Evolutionary conservation across 2,113 vertebrate species (phyloP).

Genomic region (Hyperopisus bebe): DNA sequence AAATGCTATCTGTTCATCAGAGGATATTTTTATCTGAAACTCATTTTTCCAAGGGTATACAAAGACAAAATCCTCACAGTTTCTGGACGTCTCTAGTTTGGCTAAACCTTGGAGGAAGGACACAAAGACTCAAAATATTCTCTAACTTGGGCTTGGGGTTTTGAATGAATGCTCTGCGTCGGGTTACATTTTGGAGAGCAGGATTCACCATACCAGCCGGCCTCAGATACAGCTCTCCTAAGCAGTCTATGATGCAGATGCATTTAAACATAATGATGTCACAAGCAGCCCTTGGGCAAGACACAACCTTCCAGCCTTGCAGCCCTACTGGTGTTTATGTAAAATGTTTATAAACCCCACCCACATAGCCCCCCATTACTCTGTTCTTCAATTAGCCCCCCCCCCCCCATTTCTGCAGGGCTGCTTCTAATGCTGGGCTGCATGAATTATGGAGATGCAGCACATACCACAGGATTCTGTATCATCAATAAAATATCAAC

Average conservation of each 20-base stretch:
- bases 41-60: not conserved
- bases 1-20: not conserved
- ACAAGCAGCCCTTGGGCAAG: not conserved
- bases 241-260: not conserved
- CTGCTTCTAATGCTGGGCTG: constrained; percentile 52
- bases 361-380: constrained; percentile 16
- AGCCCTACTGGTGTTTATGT: not conserved
- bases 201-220: not conserved
- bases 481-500: constrained; percentile 65
- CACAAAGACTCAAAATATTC: not conserved
- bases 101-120: not conserved
- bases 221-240: not conserved
- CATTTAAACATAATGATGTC: not conserved
- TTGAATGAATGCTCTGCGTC: not conserved
- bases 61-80: not conserved
- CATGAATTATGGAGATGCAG: constrained; percentile 66
- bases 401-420: constrained; percentile 31
- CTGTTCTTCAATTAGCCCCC: constrained; percentile 2
- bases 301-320: not conserved
- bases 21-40: constrained; percentile 1
- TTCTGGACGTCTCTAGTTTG: not conserved
- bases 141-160: not conserved
- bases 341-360: constrained; percentile 10
- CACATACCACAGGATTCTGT: constrained; percentile 56
- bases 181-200: not conserved